Evolutionary conservation across 2,888 invertebrate genomes (phyloP), one percentile per base, ranked within the genome.

Genomic region (Odontomyia ornata): DNA sequence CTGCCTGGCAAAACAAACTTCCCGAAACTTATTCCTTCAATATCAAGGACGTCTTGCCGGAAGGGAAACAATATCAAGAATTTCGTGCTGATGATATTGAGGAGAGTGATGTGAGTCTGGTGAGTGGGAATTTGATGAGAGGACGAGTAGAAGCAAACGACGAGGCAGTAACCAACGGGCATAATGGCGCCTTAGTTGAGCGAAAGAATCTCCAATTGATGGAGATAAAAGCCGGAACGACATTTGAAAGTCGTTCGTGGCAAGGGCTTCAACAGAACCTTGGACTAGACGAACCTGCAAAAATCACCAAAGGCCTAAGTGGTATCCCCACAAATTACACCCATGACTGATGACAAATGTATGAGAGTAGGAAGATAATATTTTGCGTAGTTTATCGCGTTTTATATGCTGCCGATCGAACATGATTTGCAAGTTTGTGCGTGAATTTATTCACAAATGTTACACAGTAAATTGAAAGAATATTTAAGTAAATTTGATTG

Each of bases 201-300:
- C 77, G 81, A 82, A 71, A 72, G 85, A 82, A 80, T 80, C 52
- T 79, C 78, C 82, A 82, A 69, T 75, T 85, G 81, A 87, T 82
- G 84, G 86, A 85, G 0, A 69, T 76, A 30, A 83, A 82, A 69
- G 83, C 82, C 2, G 85, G 85, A 0, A 79, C 83, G 1, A 82
- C 83, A 0, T 85, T 86, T 60, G 88, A 89, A 79, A 89, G 89
- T 84, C 83, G 95, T 82, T 90, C 91, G 1, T 98, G 97, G 97
- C 91, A 91, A 83, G 98, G 98, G 0, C 88, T 98, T 75, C 94
- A 97, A 82, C 95, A 93, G 82, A 91, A 92, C 79, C 85, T 95
- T 56, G 95, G 95, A 0, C 89, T 93, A 83, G 92, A 91, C 0
- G 90, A 91, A 72, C 91, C 93, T 0, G 90, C 90, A 78, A 85